These are phyloP conservation scores for Echinarachnius parma DNA, from an alignment of 53 echinoderm and acorn worm species.

Conservation along the genomic window DNA sequence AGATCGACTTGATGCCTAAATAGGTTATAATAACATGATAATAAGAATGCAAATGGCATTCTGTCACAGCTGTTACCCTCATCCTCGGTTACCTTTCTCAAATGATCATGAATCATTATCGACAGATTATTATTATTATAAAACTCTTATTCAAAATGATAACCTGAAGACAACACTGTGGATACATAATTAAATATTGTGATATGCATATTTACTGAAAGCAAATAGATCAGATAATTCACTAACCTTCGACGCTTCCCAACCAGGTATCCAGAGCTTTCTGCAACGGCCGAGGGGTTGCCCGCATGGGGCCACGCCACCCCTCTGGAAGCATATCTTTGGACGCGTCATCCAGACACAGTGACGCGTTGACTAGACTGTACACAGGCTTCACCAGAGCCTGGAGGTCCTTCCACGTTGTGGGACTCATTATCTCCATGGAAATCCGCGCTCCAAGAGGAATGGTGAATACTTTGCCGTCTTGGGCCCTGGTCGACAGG, in stretches of 20 bases:
- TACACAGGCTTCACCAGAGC: constrained; percentile 49
- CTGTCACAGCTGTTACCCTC: too few species aligned
- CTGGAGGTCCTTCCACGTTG: background rate
- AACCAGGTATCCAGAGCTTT: constrained; percentile 64
- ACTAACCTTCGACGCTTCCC: constrained; percentile 67
- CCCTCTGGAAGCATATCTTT: constrained; percentile 10
- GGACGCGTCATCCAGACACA: constrained; percentile 53
- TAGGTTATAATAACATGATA: too few species aligned
- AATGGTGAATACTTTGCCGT: background rate
- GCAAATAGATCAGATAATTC: background rate
- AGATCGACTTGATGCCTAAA: too few species aligned
- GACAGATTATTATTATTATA: too few species aligned
- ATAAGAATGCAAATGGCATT: too few species aligned
- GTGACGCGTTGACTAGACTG: constrained; percentile 63
- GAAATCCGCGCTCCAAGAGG: background rate
- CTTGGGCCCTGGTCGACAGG: background rate
- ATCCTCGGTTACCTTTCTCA: too few species aligned
- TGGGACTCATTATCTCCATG: background rate
- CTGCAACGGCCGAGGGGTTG: constrained; percentile 57
- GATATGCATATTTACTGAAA: too few species aligned
- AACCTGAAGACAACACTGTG: too few species aligned
- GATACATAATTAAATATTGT: too few species aligned
- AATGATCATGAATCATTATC: too few species aligned
- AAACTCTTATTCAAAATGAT: too few species aligned
- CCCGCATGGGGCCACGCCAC: constrained; percentile 22